Conservation (phyloP, 2,888 invertebrate species). For the Emmelina monodactyla region DNA sequence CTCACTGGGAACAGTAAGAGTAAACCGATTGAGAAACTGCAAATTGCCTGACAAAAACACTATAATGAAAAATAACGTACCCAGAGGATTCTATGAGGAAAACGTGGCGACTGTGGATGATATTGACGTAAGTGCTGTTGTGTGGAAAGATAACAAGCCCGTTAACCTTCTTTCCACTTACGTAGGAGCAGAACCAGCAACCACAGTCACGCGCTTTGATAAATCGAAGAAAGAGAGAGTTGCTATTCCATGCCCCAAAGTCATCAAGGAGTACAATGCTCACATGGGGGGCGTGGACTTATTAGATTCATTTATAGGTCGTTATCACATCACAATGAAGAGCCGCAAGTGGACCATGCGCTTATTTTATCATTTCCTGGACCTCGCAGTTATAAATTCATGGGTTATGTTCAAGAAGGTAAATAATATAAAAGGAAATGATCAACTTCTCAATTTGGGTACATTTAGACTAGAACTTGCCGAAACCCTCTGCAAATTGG, state of each 20-base stretch:
- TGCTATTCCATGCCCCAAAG: slow-evolving; percentile 18
- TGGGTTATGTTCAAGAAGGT: slow-evolving; percentile 24
- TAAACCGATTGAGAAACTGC: slow-evolving; percentile 21
- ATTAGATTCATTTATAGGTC: slow-evolving; percentile 18
- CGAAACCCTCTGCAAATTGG: slow-evolving; percentile 22
- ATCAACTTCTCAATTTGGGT: slow-evolving; percentile 16
- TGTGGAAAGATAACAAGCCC: slow-evolving; percentile 30
- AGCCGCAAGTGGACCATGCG: slow-evolving; percentile 25
- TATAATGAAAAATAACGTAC: slow-evolving; percentile 22
- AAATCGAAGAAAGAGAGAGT: slow-evolving; percentile 18
- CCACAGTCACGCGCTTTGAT: slow-evolving; percentile 22
- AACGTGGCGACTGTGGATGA: slow-evolving; percentile 19
- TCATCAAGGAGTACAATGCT: slow-evolving; percentile 20
- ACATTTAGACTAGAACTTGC: slow-evolving; percentile 24
- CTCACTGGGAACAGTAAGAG: slow-evolving; percentile 20
- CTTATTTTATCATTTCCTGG: slow-evolving; percentile 7
- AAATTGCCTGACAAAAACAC: slow-evolving; percentile 22
- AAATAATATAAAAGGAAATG: slow-evolving; percentile 7
- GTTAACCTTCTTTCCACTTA: slow-evolving; percentile 27
- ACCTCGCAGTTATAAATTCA: slow-evolving; percentile 23
- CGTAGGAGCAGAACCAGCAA: slow-evolving; percentile 24
- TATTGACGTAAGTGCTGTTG: slow-evolving; percentile 20
- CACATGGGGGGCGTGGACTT: slow-evolving; percentile 21
- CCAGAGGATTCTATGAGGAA: slow-evolving; percentile 17
- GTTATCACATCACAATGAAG: slow-evolving; percentile 22